Evolutionary conservation across 2,888 invertebrate genomes (phyloP).

Genomic region (Hetaerina titia): DNA sequence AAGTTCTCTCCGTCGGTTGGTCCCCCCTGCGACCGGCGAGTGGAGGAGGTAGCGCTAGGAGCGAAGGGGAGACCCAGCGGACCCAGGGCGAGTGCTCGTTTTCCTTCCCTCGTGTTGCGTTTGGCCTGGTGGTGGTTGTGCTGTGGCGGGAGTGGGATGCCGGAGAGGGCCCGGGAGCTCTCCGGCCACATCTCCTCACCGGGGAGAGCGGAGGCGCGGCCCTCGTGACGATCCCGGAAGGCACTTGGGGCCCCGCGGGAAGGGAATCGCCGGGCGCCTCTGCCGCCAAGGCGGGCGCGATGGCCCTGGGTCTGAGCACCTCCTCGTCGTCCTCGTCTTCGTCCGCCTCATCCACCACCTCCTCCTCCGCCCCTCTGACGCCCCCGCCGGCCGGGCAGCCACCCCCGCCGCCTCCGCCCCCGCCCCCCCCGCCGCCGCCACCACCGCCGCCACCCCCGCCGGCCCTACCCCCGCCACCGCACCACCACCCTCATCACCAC

Average conservation of each 20-base stretch:
- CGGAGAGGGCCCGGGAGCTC: slow-evolving; percentile 57
- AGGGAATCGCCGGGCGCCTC: slow-evolving; percentile 72
- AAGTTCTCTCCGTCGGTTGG: background rate
- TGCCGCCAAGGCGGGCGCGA: slow-evolving; percentile 77
- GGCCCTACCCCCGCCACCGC: slow-evolving; percentile 43
- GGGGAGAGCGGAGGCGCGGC: slow-evolving; percentile 50
- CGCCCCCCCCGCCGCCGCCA: slow-evolving; percentile 32
- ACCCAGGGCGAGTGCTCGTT: background rate
- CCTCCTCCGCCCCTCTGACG: background rate
- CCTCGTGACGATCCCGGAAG: slow-evolving; percentile 50
- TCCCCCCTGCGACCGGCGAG: background rate
- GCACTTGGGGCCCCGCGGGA: background rate
- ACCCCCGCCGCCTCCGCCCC: background rate
- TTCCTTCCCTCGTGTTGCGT: slow-evolving; percentile 16
- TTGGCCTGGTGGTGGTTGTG: slow-evolving; percentile 59
- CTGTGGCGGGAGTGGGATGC: slow-evolving; percentile 63
- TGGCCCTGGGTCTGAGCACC: slow-evolving; percentile 79
- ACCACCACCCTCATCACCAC: slow-evolving; percentile 51
- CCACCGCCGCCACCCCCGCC: slow-evolving; percentile 49
- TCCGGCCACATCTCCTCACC: slow-evolving; percentile 48
- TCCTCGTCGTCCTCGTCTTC: slow-evolving; percentile 7
- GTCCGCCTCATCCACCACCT: slow-evolving; percentile 30
- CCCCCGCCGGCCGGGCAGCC: background rate
- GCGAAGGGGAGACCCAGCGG: background rate
- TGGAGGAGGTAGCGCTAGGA: background rate